Conservation (phyloP, 1,140 invertebrate genomes). For the Geopemphigus sp. region DNA sequence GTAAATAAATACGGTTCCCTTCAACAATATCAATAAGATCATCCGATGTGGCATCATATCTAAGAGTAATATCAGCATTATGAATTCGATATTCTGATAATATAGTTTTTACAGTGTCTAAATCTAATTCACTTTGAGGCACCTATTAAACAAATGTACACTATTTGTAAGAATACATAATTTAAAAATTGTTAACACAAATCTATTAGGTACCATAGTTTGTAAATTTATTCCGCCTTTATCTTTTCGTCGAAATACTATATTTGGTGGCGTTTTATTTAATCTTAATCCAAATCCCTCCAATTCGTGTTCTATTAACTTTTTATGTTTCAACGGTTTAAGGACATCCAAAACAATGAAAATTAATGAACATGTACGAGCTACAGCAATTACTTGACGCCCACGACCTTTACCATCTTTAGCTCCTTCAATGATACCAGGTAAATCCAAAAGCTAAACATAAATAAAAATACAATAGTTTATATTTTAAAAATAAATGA, state of each 20-base stretch:
- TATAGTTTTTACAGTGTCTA: constrained; percentile 94
- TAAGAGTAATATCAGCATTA: constrained; percentile 93
- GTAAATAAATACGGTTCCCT: constrained; percentile 96
- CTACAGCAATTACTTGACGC: constrained; percentile 98
- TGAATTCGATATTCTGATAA: constrained; percentile 97
- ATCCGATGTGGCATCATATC: constrained; percentile 94
- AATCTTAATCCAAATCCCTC: constrained; percentile 97
- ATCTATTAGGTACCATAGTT: constrained; percentile 64
- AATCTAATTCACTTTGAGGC: constrained; percentile 89
- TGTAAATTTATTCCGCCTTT: constrained; percentile 94
- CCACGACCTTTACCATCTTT: constrained; percentile 98
- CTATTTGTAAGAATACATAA: no score
- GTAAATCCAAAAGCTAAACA: constrained; percentile 87
- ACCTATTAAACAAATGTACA: constrained; percentile 63
- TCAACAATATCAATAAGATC: constrained; percentile 99
- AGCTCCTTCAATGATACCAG: constrained; percentile 99
- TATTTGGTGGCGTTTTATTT: constrained; percentile 97
- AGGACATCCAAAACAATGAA: constrained; percentile 98
- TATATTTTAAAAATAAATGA: background rate
- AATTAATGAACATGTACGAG: constrained; percentile 95
- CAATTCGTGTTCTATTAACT: constrained; percentile 94
- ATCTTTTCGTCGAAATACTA: constrained; percentile 94
- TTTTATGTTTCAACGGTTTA: constrained; percentile 95
- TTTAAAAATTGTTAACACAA: background rate
- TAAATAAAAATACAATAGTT: constrained; percentile 29